phyloP scores from a whole-genome alignment of 2,113 vertebrate species.

The Thalassarche chlororhynchos region DNA sequence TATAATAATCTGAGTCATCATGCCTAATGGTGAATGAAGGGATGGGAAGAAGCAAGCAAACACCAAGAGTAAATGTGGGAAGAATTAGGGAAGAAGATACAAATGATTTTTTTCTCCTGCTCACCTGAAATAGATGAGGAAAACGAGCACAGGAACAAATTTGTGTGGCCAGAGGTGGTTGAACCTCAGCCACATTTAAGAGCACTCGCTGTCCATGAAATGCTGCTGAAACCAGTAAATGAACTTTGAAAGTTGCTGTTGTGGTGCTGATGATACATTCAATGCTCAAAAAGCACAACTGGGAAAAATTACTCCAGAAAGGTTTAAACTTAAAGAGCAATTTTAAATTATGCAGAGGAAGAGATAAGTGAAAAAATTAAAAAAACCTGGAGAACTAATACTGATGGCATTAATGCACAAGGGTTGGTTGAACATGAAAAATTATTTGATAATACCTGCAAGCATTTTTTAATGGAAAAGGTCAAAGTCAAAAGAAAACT shows the following conservation, averaged over 20 bases:
- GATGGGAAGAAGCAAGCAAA: background rate
- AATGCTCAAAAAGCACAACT: background rate
- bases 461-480: background rate
- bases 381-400: background rate
- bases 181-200: background rate
- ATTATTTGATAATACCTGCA: background rate
- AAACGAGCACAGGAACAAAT: fast-evolving
- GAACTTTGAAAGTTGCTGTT: background rate
- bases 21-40: background rate
- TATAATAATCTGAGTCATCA: background rate
- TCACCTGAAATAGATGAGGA: background rate
- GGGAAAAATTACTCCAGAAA: background rate
- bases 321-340: background rate
- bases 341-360: background rate
- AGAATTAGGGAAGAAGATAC: background rate
- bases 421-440: background rate
- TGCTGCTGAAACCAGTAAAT: background rate
- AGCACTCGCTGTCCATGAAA: background rate
- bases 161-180: background rate
- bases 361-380: background rate
- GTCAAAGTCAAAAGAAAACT: background rate
- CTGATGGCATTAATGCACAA: background rate
- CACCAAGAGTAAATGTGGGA: background rate
- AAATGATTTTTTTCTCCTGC: background rate
- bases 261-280: background rate